Evolutionary conservation across 1,140 invertebrate genomes (phyloP).

Genomic region (Macrotrachela quadricornifera): DNA sequence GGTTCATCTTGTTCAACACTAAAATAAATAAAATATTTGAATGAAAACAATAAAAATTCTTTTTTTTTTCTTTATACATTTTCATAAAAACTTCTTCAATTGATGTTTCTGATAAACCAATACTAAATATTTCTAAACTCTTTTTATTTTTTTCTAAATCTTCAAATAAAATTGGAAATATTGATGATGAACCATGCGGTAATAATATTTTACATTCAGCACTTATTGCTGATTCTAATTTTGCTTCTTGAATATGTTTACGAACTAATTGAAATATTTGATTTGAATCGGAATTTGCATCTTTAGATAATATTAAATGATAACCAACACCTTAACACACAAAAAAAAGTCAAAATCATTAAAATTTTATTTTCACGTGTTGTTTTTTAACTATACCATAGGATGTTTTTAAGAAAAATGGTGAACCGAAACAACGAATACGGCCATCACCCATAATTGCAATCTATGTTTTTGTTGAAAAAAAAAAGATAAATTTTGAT

Average conservation of each 20-base stretch:
- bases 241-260: slow-evolving; percentile 16
- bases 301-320: no score
- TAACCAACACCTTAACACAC: no score
- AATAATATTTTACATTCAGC: slow-evolving; percentile 23
- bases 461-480: slow-evolving; percentile 21
- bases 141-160: slow-evolving; percentile 39
- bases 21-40: no score
- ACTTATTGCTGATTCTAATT: slow-evolving; percentile 20
- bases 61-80: not conserved
- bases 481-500: no score
- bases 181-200: slow-evolving; percentile 19
- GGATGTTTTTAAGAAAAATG: slow-evolving; percentile 33
- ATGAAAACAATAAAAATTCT: no score
- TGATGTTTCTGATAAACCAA: slow-evolving; percentile 56
- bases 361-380: no score
- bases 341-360: no score
- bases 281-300: no score
- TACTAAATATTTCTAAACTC: slow-evolving; percentile 43
- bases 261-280: slow-evolving; percentile 11
- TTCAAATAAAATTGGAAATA: slow-evolving; percentile 36
- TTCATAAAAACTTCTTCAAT: slow-evolving; percentile 60
- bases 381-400: no score
- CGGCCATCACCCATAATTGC: slow-evolving; percentile 45
- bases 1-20: not conserved
- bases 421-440: slow-evolving; percentile 40